phyloP scores from a whole-genome alignment of 2,797 vertebrate species.

The Brachyalestes nurse region DNA sequence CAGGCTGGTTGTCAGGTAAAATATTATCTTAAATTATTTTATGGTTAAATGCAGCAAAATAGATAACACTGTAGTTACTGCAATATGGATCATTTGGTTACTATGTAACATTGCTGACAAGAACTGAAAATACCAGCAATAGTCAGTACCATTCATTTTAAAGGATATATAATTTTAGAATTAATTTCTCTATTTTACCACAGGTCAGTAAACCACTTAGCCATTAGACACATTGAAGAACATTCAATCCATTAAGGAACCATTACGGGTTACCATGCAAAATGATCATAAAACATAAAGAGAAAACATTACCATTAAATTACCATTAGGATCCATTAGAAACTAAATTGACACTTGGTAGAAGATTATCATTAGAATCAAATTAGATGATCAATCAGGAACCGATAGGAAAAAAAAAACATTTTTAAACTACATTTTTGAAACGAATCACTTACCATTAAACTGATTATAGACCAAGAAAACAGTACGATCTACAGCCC shows the following conservation, averaged over 20 bases:
- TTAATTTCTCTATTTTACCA: background rate
- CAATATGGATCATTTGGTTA: no score
- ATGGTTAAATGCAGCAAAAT: no score
- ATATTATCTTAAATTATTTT: no score
- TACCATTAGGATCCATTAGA: background rate
- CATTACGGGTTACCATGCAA: background rate
- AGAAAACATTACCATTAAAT: background rate
- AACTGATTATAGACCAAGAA: background rate
- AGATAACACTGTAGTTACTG: no score
- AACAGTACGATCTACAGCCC: background rate
- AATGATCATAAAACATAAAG: background rate
- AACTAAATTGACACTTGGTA: background rate
- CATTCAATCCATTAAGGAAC: conserved; percentile 1
- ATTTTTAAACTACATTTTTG: background rate
- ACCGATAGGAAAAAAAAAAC: background rate
- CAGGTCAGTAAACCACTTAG: background rate
- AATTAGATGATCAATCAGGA: background rate
- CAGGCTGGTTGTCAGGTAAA: background rate
- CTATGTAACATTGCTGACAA: background rate
- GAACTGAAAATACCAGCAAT: background rate
- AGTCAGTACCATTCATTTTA: background rate
- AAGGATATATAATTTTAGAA: background rate
- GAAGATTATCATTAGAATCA: background rate
- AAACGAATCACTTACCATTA: background rate
- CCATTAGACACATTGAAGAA: background rate